Evolutionary conservation across 2,797 vertebrate species (phyloP).

Genomic region (Margarornis squamiger): DNA sequence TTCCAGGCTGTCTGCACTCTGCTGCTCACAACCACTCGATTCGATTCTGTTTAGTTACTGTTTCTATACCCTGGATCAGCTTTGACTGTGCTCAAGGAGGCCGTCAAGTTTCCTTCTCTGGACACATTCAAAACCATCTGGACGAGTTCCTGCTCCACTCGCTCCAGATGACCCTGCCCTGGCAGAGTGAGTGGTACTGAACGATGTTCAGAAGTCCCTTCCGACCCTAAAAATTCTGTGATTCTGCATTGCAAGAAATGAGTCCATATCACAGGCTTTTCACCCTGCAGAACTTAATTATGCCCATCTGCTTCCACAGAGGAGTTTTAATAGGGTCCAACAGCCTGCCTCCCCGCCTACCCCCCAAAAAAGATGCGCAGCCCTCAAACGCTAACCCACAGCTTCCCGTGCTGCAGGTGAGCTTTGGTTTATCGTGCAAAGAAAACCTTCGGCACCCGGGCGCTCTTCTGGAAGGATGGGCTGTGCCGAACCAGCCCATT

Average conservation of each 20-base stretch:
- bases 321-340: accelerated
- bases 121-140: background rate
- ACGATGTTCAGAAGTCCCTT: background rate
- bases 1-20: background rate
- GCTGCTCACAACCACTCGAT: accelerated
- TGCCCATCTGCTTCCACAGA: accelerated
- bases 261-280: accelerated
- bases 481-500: accelerated
- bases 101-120: background rate
- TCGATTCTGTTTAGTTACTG: accelerated
- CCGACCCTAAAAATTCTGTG: no score
- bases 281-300: no score
- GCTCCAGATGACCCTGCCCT: background rate
- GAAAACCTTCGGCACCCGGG: accelerated
- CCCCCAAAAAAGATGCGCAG: background rate
- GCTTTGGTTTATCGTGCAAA: background rate
- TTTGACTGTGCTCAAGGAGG: background rate
- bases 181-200: no score
- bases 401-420: accelerated
- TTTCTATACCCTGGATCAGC: accelerated
- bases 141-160: background rate
- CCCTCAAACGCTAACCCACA: background rate
- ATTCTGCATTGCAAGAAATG: accelerated
- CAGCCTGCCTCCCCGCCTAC: no score
- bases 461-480: background rate